Percentiles rank a stretch among this genome's conserved stretches.
Evolutionary conservation across 2,113 vertebrate genomes (phyloP).

Genomic region (Oreochromis niloticus): DNA sequence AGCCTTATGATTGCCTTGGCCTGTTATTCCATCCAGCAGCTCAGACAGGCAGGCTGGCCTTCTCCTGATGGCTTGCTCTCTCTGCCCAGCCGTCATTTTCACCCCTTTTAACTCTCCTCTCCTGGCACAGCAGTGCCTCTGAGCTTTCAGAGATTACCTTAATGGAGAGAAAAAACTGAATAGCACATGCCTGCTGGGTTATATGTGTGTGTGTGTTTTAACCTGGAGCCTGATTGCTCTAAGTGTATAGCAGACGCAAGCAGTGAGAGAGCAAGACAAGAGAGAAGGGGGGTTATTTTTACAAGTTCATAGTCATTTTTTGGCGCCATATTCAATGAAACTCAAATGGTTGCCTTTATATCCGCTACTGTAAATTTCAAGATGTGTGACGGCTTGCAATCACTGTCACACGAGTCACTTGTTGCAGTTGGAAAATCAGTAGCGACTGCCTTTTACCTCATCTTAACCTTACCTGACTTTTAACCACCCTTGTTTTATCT

Average conservation of each 20-base stretch:
- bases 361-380: background rate
- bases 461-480: background rate
- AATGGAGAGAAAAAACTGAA: slow-evolving; percentile 42
- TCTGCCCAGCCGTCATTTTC: slow-evolving; percentile 1
- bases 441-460: background rate
- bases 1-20: background rate
- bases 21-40: slow-evolving; percentile 1
- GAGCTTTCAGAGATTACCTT: slow-evolving; percentile 35
- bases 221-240: background rate
- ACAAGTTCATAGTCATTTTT: background rate
- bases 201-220: background rate
- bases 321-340: background rate
- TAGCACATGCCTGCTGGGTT: slow-evolving; percentile 4
- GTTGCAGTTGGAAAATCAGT: background rate
- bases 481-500: background rate
- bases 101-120: slow-evolving; percentile 35
- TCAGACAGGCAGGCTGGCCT: slow-evolving; percentile 23
- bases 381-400: background rate
- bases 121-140: background rate
- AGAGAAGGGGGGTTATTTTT: background rate
- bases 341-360: background rate
- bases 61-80: slow-evolving; percentile 13
- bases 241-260: background rate
- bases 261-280: background rate
- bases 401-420: background rate